Conservation (phyloP, 2,888 invertebrate genomes). For the Cephus sareptanus region DNA sequence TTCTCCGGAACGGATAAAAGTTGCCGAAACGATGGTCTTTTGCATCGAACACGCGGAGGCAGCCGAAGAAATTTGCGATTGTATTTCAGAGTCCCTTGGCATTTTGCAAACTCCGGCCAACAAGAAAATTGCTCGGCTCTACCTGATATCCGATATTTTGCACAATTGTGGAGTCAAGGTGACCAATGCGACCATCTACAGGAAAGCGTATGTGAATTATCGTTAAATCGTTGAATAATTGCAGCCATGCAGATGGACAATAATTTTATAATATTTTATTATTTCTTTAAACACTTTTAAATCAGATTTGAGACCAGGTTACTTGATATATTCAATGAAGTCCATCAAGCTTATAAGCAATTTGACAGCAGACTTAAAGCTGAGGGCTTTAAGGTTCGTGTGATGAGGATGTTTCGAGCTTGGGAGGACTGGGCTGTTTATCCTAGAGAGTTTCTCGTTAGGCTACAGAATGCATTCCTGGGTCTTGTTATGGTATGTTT, state of each 20-base stretch:
- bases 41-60: slow-evolving; percentile 99
- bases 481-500: slow-evolving; percentile 72
- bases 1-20: slow-evolving; percentile 81
- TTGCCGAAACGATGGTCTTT: slow-evolving; percentile 98
- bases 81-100: slow-evolving; percentile 87
- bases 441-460: slow-evolving; percentile 89
- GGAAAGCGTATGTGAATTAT: slow-evolving; percentile 77
- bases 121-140: slow-evolving; percentile 92
- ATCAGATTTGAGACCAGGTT: slow-evolving; percentile 85
- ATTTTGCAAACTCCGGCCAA: slow-evolving; percentile 81
- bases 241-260: background rate
- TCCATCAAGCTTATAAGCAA: slow-evolving; percentile 78
- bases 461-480: slow-evolving; percentile 89
- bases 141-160: slow-evolving; percentile 95
- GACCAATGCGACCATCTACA: slow-evolving; percentile 93
- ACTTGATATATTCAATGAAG: slow-evolving; percentile 79
- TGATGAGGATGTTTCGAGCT: slow-evolving; percentile 89
- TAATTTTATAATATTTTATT: background rate
- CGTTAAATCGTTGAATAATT: background rate
- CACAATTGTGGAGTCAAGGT: slow-evolving; percentile 98
- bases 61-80: slow-evolving; percentile 94
- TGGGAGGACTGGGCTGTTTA: slow-evolving; percentile 99
- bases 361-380: slow-evolving; percentile 90
- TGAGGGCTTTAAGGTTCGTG: slow-evolving; percentile 94
- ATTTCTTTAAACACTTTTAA: slow-evolving; percentile 13